phyloP scores from a whole-genome alignment of 2,797 vertebrate genomes.

The Macrochelys suwanniensis region DNA sequence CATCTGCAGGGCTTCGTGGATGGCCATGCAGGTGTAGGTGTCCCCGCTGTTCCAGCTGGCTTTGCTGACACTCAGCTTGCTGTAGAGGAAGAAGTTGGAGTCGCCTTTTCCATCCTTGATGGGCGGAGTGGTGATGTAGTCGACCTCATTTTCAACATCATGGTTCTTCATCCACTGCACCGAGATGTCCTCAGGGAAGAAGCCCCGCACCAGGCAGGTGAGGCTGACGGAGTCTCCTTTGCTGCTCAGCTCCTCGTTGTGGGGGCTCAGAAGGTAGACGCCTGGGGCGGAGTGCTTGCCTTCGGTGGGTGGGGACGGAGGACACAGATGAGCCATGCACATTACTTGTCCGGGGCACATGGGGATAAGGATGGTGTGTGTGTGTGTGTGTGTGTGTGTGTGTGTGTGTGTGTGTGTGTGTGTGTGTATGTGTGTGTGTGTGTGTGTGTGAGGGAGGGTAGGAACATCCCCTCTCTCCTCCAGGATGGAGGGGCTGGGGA shows the following conservation, averaged over 20 bases:
- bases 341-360: too few species aligned
- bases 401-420: too few species aligned
- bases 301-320: not conserved
- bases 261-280: not conserved
- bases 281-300: not conserved
- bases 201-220: constrained; percentile 48
- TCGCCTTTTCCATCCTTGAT: rapidly evolving
- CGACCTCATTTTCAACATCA: rapidly evolving
- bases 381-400: too few species aligned
- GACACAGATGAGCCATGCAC: not conserved
- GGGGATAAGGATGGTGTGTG: not conserved
- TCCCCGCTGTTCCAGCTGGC: not conserved
- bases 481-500: not conserved
- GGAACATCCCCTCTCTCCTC: not conserved
- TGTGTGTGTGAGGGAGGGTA: not conserved
- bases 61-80: constrained; percentile 71
- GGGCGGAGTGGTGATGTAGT: not conserved
- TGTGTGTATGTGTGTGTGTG: too few species aligned
- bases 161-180: constrained; percentile 47
- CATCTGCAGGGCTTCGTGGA: constrained; percentile 79
- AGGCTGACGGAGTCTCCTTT: not conserved
- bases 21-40: constrained; percentile 76
- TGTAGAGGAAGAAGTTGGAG: constrained; percentile 73
- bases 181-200: constrained; percentile 12
- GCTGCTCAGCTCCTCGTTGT: not conserved